Conservation (phyloP, 2,888 invertebrate species). For the Hirtodrosophila confusa region DNA sequence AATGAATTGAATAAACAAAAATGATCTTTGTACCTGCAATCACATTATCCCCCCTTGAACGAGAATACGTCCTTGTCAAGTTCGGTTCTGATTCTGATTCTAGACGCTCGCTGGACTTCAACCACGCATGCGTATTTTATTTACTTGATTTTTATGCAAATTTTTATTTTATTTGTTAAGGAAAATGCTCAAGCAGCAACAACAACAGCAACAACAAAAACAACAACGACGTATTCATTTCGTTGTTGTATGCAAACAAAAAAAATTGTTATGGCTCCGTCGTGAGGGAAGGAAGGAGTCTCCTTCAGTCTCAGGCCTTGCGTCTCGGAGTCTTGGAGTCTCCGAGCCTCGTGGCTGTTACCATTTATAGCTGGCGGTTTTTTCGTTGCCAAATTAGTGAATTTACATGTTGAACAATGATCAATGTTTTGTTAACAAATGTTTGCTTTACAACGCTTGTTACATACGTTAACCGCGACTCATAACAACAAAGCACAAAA, state of each 20-base stretch:
- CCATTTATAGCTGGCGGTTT: conserved; percentile 76
- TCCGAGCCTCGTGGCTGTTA: conserved; percentile 58
- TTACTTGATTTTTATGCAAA: conserved; percentile 81
- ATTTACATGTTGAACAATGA: conserved; percentile 81
- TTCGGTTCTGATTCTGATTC: conserved; percentile 60
- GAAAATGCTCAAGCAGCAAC: conserved; percentile 49
- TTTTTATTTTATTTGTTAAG: conserved; percentile 74
- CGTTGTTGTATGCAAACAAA: conserved; percentile 68
- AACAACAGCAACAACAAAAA: conserved; percentile 18
- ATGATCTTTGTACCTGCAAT: too few relatives aligned
- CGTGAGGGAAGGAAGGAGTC: conserved; percentile 42
- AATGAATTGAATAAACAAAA: too few relatives aligned
- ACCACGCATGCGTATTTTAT: conserved; percentile 63
- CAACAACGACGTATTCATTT: conserved; percentile 69
- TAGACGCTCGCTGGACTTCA: conserved; percentile 31
- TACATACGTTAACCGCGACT: conserved; percentile 46
- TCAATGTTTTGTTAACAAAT: conserved; percentile 81
- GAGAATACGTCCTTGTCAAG: conserved; percentile 13
- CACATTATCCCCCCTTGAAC: too few relatives aligned
- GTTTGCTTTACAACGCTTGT: conserved; percentile 69
- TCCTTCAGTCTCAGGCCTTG: conserved; percentile 26
- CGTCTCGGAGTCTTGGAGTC: conserved; percentile 30
- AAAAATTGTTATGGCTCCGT: conserved; percentile 61
- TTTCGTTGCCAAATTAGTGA: conserved; percentile 80
- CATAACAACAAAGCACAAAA: conserved; percentile 56